Percentiles rank a stretch among this genome's conserved stretches.
These are phyloP conservation scores for Plecotus auritus DNA, from an alignment of 2,113 vertebrate species.

Conservation along the genomic window DNA sequence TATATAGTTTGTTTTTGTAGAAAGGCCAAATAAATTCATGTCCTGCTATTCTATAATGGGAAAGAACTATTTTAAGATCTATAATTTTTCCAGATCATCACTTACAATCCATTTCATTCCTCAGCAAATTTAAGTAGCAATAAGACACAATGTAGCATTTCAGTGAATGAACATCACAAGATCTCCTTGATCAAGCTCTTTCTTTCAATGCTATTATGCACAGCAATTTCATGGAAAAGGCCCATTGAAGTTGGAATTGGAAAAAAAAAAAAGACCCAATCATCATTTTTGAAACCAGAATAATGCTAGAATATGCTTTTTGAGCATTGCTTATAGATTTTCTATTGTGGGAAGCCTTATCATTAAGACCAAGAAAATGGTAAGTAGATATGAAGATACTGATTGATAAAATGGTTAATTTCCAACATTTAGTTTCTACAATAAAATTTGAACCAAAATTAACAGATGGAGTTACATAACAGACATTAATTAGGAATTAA, in stretches of 20 bases:
- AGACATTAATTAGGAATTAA: neutral
- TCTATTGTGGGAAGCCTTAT: neutral
- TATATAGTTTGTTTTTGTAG: neutral
- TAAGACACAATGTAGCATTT: neutral
- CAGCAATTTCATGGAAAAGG: neutral
- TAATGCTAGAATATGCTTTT: neutral
- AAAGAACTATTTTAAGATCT: conserved; percentile 14
- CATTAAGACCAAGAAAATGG: neutral
- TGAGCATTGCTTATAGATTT: neutral
- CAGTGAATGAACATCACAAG: conserved; percentile 19
- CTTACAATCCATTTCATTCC: conserved; percentile 20
- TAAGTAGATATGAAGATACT: neutral
- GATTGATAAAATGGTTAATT: neutral
- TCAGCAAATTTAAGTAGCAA: conserved; percentile 5
- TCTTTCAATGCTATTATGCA: conserved; percentile 14
- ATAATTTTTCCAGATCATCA: conserved; percentile 28
- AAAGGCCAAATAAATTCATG: neutral
- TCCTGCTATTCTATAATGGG: neutral
- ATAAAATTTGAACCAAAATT: neutral
- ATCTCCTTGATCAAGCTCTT: conserved; percentile 30
- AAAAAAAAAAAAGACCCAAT: conserved; percentile 18
- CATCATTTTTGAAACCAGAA: conserved; percentile 6
- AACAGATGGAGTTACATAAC: neutral
- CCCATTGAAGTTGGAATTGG: neutral
- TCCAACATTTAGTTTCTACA: neutral